Evolutionary conservation across 2,888 invertebrate species (phyloP), one percentile per base, ranked within the genome.

Genomic region (Ornithoptera alexandrae): DNA sequence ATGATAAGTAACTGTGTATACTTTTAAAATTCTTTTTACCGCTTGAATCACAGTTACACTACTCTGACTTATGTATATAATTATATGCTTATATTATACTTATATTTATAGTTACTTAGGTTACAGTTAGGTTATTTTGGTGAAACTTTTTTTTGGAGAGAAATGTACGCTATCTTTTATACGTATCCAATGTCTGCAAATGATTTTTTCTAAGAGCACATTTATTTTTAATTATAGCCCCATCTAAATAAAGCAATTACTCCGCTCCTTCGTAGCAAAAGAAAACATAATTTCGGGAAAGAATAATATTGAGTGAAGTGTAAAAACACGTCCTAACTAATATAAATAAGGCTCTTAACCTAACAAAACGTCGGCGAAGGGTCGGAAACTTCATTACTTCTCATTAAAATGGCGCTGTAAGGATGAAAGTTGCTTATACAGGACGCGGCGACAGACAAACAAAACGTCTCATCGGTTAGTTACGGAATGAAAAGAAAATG

Each of bases 271-370:
- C 57, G 46, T 57, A 61, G 42, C 64, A 60, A 67, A 67, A 56
- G 24, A 67, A 67, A 67, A 67, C 67, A 67, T 65, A 61, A 69
- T 70, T 67, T 62, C 22, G 64, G 56, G 18, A 67, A 67, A 70
- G 70, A 75, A 75, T 76, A 75, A 75, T 74, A 74, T 74, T 77
- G 73, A 77, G 69, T 69, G 67, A 74, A 71, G 77, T 81, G 84
- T 80, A 84, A 86, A 88, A 89, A 86, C 86, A 87, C 82, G 83
- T 82, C 76, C 83, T 88, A 90, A 89, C 87, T 89, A 87, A 89
- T 86, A 92, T 83, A 91, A 91, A 91, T 90, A 90, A 84, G 85
- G 80, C 83, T 87, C 86, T 89, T 85, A 86, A 83, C 87, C 85
- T 88, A 87, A 87, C 85, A 88, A 88, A 90, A 89, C 86, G 87